Percentiles rank a stretch among this genome's conserved stretches.
Conservation (phyloP, 2,888 invertebrate species). For the Endomychus coccineus region DNA sequence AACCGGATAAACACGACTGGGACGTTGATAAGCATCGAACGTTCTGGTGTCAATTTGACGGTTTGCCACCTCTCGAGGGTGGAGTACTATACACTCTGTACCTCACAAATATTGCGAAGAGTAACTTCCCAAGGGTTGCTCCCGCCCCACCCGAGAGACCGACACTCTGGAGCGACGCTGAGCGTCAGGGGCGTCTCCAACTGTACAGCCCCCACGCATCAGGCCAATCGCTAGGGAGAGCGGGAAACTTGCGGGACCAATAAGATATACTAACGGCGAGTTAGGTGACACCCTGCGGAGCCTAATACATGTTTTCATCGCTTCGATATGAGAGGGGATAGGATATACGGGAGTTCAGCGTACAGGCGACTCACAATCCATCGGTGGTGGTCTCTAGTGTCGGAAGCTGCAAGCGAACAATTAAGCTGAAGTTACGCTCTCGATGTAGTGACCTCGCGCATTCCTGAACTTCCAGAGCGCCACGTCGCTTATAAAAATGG, state of each 20-base stretch:
- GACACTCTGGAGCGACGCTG: slow-evolving; percentile 28
- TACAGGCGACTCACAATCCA: slow-evolving; percentile 19
- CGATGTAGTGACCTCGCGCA: slow-evolving; percentile 23
- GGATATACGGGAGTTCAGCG: slow-evolving; percentile 15
- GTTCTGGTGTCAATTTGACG: slow-evolving; percentile 37
- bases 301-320: slow-evolving; percentile 27
- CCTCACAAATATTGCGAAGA: slow-evolving; percentile 20
- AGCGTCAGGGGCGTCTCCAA: slow-evolving; percentile 30
- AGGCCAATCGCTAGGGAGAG: slow-evolving; percentile 37
- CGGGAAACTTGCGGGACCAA: slow-evolving; percentile 28
- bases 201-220: slow-evolving; percentile 26
- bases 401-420: slow-evolving; percentile 23
- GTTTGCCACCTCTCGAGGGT: slow-evolving; percentile 38
- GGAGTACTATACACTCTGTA: slow-evolving; percentile 31
- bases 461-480: slow-evolving; percentile 25
- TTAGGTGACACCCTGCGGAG: slow-evolving; percentile 30
- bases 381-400: slow-evolving; percentile 41
- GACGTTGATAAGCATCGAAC: slow-evolving; percentile 41
- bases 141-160: slow-evolving; percentile 47
- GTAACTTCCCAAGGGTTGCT: slow-evolving; percentile 49
- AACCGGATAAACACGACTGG: slow-evolving; percentile 43
- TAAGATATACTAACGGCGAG: slow-evolving; percentile 22
- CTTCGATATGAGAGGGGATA: slow-evolving; percentile 28
- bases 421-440: slow-evolving; percentile 18
- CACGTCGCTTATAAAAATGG: too few relatives aligned